Conservation (phyloP, 2,797 vertebrate genomes). For the Sylvilagus floridanus region DNA sequence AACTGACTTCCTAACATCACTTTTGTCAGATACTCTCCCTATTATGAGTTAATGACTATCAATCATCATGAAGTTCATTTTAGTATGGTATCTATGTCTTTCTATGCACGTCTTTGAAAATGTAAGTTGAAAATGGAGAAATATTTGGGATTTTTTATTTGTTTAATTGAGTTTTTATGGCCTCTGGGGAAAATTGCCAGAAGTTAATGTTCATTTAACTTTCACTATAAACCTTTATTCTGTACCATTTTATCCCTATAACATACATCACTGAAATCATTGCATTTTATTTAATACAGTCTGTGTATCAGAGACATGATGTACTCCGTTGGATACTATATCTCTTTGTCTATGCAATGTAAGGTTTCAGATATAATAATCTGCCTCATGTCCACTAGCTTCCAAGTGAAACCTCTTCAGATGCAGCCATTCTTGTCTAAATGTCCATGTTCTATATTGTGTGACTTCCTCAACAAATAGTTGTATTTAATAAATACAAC, state of each 20-base stretch:
- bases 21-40: background rate
- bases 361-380: background rate
- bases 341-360: background rate
- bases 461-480: background rate
- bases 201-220: constrained; percentile 5
- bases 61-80: background rate
- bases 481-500: too few relatives aligned
- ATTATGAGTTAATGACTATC: background rate
- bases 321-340: background rate
- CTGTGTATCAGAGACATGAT: background rate
- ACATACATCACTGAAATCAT: background rate
- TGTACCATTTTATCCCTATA: background rate
- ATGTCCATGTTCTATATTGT: background rate
- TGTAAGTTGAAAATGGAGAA: constrained; percentile 4
- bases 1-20: background rate
- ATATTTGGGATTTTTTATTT: background rate
- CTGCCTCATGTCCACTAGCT: background rate
- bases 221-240: background rate
- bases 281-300: background rate
- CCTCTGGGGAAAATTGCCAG: background rate
- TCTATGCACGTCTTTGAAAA: background rate
- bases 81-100: background rate
- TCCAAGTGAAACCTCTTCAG: background rate
- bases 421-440: background rate
- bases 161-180: constrained; percentile 47